These are phyloP conservation scores for Drosophila carrolli DNA, from an alignment of 1,140 invertebrate species.

Conservation along the genomic window DNA sequence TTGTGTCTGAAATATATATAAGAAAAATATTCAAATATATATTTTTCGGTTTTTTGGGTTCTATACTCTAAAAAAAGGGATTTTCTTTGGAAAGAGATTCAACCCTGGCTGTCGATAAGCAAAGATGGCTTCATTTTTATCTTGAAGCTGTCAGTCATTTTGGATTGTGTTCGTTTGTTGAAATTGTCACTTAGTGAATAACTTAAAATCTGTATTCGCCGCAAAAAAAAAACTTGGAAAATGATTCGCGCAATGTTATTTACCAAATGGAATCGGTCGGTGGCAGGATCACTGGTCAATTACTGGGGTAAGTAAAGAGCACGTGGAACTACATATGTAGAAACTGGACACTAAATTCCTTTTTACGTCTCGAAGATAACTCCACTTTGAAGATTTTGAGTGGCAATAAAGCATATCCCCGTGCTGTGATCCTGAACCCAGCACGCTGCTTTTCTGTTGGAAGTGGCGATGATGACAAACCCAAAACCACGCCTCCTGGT, in stretches of 20 bases:
- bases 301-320: conserved; percentile 11
- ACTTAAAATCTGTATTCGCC: conserved; percentile 5
- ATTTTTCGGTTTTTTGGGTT: no score
- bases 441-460: conserved; percentile 5
- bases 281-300: background rate
- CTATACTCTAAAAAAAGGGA: background rate
- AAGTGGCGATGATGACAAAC: background rate
- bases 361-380: background rate
- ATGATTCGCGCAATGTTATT: conserved; percentile 25
- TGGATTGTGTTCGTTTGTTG: conserved; percentile 15
- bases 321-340: background rate
- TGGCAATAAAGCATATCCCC: background rate
- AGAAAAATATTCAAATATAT: no score
- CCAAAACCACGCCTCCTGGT: conserved; percentile 2
- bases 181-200: conserved; percentile 11
- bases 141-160: conserved; percentile 8
- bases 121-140: conserved; percentile 18
- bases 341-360: background rate
- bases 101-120: conserved; percentile 1
- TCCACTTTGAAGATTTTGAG: background rate
- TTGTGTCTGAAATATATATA: no score
- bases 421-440: background rate
- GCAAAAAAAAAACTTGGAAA: conserved; percentile 2
- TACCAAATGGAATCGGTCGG: background rate
- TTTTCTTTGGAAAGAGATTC: background rate